Evolutionary conservation across 2,888 invertebrate genomes (phyloP), one percentile per base, ranked within the genome.

Genomic region (Drosophila lutescens): DNA sequence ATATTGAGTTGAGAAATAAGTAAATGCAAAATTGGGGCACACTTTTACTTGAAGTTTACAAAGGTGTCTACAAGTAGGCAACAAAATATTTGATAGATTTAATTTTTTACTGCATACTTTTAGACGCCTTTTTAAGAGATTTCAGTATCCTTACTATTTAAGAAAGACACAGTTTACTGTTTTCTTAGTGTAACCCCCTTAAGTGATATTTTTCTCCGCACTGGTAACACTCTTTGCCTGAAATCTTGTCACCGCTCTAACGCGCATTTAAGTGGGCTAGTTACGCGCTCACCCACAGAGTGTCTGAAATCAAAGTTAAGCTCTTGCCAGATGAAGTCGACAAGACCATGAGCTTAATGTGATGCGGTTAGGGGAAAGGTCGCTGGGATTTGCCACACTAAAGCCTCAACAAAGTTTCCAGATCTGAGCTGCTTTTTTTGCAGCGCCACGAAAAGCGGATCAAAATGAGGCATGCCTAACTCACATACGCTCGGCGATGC

Each of bases 181-280:
- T 20, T 12, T 10, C 43, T 12, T 43, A 2, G 17, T 12, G 20
- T 12, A 9, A 17, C n/a, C 44, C 12, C 9, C 4, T 63, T 17
- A 30, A 30, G n/a, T 20, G 2, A 38, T 36, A n/a, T 23, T 26
- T n/a, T 44, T 17, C 66, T 66, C 3, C 20, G 44, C n/a, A n/a
- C n/a, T n/a, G n/a, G n/a, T n/a, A n/a, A 30, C 50, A 47, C 44
- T 40, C 40, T n/a, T 13, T 20, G 13, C 30, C 15, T 23, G 15
- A 46, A 55, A 38, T 38, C 54, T 12, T 51, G 72, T 62, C 70
- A 50, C 62, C 41, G 69, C 66, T 66, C 66, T 74, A 84, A 82
- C 82, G 87, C 79, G 66, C 67, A 61, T 81, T 84, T 77, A 87
- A 81, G 85, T 81, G 79, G 67, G 70, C 81, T 79, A 87, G 85